phyloP scores from a whole-genome alignment of 2,113 vertebrate genomes.

The Plotosus lineatus region DNA sequence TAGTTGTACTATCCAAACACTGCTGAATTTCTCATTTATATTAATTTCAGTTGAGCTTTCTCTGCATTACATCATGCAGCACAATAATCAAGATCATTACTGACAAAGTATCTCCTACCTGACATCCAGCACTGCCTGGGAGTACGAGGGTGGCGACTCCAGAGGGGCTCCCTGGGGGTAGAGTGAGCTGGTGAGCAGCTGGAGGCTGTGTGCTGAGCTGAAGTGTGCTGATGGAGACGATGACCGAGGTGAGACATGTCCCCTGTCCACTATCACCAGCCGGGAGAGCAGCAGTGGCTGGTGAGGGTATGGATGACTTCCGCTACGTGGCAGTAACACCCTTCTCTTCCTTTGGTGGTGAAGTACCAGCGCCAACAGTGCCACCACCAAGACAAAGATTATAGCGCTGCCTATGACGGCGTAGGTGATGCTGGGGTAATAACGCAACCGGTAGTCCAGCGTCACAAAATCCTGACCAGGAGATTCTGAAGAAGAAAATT shows the following conservation, averaged over 20 bases:
- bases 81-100: neutral
- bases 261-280: conserved; percentile 89
- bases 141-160: conserved; percentile 91
- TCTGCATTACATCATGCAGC: neutral
- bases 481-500: conserved; percentile 74
- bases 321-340: conserved; percentile 82
- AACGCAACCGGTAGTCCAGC: conserved; percentile 86
- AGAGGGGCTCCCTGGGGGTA: conserved; percentile 74
- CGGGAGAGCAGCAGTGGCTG: conserved; percentile 91
- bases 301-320: conserved; percentile 81
- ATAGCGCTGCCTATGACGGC: conserved; percentile 93
- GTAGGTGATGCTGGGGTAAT: conserved; percentile 95
- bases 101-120: conserved; percentile 74
- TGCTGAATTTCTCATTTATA: neutral
- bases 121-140: conserved; percentile 88
- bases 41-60: neutral
- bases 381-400: conserved; percentile 93
- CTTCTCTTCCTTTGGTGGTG: conserved; percentile 95
- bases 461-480: conserved; percentile 89
- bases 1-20: neutral
- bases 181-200: conserved; percentile 81
- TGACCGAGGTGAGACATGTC: conserved; percentile 78
- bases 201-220: conserved; percentile 84
- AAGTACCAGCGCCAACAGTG: conserved; percentile 86
- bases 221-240: conserved; percentile 78